Conservation (phyloP, 2,888 invertebrate species). For the Scaptomyza tumidula region DNA sequence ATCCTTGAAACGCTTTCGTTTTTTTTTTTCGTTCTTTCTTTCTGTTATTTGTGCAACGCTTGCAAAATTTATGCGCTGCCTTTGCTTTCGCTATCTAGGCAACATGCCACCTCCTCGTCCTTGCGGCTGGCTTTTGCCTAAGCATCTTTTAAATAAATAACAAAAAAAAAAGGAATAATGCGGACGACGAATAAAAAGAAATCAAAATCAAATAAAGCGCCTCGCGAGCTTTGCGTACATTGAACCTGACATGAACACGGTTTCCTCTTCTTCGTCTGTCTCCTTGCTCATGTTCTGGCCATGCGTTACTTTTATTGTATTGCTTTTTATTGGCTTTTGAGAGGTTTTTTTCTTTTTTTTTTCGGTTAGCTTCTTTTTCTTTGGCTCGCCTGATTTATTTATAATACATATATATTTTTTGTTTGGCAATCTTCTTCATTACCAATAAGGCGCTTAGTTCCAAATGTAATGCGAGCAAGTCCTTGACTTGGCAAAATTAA, state of each 20-base stretch:
- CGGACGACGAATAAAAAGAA: slow-evolving; percentile 16
- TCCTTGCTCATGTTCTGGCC: slow-evolving; percentile 18
- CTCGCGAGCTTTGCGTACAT: slow-evolving; percentile 46
- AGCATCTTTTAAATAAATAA: slow-evolving; percentile 78
- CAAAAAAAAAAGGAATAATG: slow-evolving; percentile 35
- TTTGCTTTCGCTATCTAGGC: slow-evolving; percentile 49
- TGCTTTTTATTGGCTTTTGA: slow-evolving; percentile 79
- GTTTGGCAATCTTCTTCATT: slow-evolving; percentile 41
- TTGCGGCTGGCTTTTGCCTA: slow-evolving; percentile 56
- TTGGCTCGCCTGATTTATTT: slow-evolving; percentile 18
- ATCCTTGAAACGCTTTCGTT: slow-evolving; percentile 51
- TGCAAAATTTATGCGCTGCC: slow-evolving; percentile 79
- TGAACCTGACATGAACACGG: slow-evolving; percentile 47
- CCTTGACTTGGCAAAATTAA: slow-evolving; percentile 70
- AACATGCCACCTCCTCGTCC: slow-evolving; percentile 5
- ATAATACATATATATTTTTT: not conserved
- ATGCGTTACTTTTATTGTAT: slow-evolving; percentile 56
- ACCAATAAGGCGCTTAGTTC: slow-evolving; percentile 70
- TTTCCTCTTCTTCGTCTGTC: not conserved
- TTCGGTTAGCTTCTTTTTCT: slow-evolving; percentile 7
- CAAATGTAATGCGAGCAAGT: slow-evolving; percentile 62
- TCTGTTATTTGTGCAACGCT: slow-evolving; percentile 57
- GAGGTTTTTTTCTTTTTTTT: slow-evolving; percentile 47
- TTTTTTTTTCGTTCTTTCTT: slow-evolving; percentile 1
- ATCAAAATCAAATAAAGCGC: slow-evolving; percentile 35